Evolutionary conservation across 1,140 invertebrate species (phyloP).

Genomic region (Drosophila ercepeae): DNA sequence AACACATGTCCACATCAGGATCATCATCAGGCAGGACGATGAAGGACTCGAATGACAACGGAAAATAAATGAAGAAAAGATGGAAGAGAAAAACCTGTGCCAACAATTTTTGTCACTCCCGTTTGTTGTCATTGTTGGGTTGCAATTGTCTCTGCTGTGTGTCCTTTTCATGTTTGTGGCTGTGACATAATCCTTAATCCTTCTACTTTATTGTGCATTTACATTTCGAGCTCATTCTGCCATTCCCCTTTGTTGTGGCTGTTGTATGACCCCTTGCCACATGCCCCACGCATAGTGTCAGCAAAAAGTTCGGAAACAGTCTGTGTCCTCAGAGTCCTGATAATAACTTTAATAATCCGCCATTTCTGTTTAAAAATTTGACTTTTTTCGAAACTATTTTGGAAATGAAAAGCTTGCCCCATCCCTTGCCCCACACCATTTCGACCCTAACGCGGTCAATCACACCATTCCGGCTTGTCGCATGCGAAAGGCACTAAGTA

Average conservation of each 20-base stretch:
- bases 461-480: slow-evolving; percentile 59
- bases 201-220: slow-evolving; percentile 63
- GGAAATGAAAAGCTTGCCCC: too few species aligned
- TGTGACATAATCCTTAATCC: slow-evolving; percentile 64
- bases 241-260: slow-evolving; percentile 26
- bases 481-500: slow-evolving; percentile 55
- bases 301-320: slow-evolving; percentile 43
- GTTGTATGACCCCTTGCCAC: background rate
- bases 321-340: slow-evolving; percentile 6
- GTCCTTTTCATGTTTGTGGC: slow-evolving; percentile 9
- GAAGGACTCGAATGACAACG: slow-evolving; percentile 28
- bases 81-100: slow-evolving; percentile 52
- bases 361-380: slow-evolving; percentile 38
- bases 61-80: slow-evolving; percentile 13
- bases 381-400: too few species aligned
- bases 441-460: slow-evolving; percentile 65
- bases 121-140: slow-evolving; percentile 47
- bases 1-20: slow-evolving; percentile 43
- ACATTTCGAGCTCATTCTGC: slow-evolving; percentile 50
- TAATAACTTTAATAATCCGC: slow-evolving; percentile 43
- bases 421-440: background rate
- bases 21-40: slow-evolving; percentile 35
- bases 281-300: slow-evolving; percentile 33
- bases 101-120: slow-evolving; percentile 57
- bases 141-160: slow-evolving; percentile 37